Conservation (phyloP, 2,797 vertebrate genomes). For the Peromyscus attwateri region DNA sequence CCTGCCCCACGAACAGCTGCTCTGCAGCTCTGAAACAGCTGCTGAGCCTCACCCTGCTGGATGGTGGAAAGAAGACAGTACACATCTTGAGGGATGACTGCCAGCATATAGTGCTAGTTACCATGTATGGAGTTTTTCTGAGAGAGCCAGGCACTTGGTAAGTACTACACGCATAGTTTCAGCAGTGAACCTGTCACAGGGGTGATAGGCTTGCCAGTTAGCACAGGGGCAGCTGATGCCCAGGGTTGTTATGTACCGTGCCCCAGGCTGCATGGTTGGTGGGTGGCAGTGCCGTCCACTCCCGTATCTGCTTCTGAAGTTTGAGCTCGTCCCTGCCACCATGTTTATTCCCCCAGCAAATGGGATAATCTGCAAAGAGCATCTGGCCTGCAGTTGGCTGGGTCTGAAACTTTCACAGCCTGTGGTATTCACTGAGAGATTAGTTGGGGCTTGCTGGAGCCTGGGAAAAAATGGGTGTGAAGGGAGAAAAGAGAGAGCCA, state of each 20-base stretch:
- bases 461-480: neutral
- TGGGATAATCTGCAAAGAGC: neutral
- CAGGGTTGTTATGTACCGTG: neutral
- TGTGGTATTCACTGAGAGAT: conserved; percentile 37
- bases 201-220: neutral
- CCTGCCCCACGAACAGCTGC: neutral
- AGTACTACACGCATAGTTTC: neutral
- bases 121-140: neutral
- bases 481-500: conserved; percentile 37
- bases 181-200: neutral
- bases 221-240: neutral
- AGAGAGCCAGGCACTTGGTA: neutral
- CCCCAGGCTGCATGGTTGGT: neutral
- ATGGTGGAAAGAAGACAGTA: neutral
- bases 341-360: neutral
- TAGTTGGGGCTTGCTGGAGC: conserved; percentile 18
- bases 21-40: neutral
- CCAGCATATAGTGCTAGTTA: neutral
- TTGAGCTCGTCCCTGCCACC: neutral
- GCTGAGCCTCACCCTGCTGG: neutral
- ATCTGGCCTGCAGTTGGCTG: neutral
- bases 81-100: neutral
- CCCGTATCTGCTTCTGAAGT: neutral
- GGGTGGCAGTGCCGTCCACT: neutral
- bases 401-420: neutral